These are phyloP conservation scores for Anorthoa munda DNA, from an alignment of 2,888 invertebrate genomes.

Conservation along the genomic window DNA sequence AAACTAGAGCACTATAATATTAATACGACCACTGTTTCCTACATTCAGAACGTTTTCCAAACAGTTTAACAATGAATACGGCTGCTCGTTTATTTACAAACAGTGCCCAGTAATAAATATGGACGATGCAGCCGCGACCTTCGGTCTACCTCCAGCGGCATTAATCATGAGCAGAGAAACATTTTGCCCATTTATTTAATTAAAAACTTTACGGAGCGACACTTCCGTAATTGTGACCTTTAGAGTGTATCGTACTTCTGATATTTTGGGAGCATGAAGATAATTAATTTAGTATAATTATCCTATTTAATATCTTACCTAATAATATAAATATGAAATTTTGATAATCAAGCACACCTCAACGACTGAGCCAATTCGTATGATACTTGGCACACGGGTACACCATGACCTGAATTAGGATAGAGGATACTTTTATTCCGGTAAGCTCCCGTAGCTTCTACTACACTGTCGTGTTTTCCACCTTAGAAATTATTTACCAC, in stretches of 20 bases:
- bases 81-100: conserved; percentile 60
- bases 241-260: conserved; percentile 12
- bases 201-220: conserved; percentile 53
- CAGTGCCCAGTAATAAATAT: conserved; percentile 67
- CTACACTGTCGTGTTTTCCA: neutral
- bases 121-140: conserved; percentile 68
- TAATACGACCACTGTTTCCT: conserved; percentile 36
- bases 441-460: neutral
- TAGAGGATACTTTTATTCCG: no score
- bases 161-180: conserved; percentile 75
- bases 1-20: conserved; percentile 45
- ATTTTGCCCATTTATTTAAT: conserved; percentile 67
- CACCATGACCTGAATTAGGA: no score
- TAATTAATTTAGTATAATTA: neutral
- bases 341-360: no score
- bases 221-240: conserved; percentile 36
- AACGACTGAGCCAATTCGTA: no score
- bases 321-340: no score
- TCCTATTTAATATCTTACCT: no score
- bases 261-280: neutral
- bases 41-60: conserved; percentile 25
- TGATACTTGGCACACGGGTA: no score
- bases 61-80: conserved; percentile 44
- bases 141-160: conserved; percentile 71
- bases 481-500: neutral